phyloP scores from a whole-genome alignment of 2,113 vertebrate species.

The Mustela nigripes region DNA sequence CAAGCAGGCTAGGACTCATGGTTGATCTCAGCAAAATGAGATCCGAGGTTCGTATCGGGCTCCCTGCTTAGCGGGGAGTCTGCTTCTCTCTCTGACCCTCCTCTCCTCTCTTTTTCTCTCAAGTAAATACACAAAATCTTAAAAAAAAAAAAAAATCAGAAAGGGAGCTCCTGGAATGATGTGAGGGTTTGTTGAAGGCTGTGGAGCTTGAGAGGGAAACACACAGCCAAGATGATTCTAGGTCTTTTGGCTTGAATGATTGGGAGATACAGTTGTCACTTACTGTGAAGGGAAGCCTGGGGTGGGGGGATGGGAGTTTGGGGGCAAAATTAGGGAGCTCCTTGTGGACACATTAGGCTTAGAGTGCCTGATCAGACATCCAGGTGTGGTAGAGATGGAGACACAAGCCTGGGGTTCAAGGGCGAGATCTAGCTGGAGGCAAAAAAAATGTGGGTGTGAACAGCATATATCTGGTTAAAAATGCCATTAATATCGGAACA shows the following conservation, averaged over 20 bases:
- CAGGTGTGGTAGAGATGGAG: no score
- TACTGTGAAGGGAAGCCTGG: not conserved
- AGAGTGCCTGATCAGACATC: not conserved
- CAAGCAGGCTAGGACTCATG: slow-evolving; percentile 27
- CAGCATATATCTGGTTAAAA: rapidly evolving
- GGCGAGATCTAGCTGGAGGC: not conserved
- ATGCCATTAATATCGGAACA: rapidly evolving
- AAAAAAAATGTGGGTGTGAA: not conserved
- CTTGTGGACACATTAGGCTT: not conserved
- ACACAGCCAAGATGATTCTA: not conserved
- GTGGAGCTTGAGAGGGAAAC: not conserved
- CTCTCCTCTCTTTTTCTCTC: no score
- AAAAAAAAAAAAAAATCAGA: not conserved
- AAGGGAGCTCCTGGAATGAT: not conserved
- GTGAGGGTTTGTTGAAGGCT: not conserved
- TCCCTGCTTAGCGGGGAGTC: no score
- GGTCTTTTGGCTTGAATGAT: not conserved
- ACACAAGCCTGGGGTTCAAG: not conserved
- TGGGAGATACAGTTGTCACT: not conserved
- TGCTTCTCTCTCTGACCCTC: no score
- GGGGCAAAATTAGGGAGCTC: not conserved
- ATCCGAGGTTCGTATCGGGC: not conserved
- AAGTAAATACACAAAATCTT: no score
- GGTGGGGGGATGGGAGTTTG: rapidly evolving
- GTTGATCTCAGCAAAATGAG: not conserved